These are phyloP conservation scores for Falco concolor DNA, from an alignment of 2,797 vertebrate genomes.

Conservation along the genomic window DNA sequence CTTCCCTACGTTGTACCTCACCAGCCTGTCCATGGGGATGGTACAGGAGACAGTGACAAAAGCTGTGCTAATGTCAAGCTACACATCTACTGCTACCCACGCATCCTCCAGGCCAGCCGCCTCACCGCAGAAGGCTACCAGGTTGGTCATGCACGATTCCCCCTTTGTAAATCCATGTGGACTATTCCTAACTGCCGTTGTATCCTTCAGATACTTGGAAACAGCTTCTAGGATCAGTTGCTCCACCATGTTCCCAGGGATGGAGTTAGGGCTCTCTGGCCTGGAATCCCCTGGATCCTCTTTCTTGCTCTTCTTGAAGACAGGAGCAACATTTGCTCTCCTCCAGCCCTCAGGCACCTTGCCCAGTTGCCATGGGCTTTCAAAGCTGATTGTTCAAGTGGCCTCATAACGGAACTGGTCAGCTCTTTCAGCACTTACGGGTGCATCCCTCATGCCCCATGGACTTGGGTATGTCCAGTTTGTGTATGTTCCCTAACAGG, in stretches of 20 bases:
- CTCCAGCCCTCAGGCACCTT: not conserved
- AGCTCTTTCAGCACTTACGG: not conserved
- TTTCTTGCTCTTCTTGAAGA: not conserved
- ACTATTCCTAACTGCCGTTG: not conserved
- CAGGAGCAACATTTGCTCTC: not conserved
- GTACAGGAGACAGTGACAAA: not conserved
- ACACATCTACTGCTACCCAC: not conserved
- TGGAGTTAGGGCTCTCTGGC: not conserved
- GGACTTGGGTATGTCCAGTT: not conserved
- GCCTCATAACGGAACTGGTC: not conserved
- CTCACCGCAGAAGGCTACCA: not conserved
- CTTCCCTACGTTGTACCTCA: not conserved
- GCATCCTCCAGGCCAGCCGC: not conserved
- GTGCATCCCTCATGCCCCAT: not conserved
- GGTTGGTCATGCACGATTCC: not conserved
- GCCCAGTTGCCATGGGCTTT: not conserved
- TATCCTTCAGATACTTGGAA: not conserved
- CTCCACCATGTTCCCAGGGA: not conserved
- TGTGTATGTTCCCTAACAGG: not conserved
- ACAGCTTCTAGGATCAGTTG: not conserved
- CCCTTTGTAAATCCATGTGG: not conserved
- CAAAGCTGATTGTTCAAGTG: not conserved
- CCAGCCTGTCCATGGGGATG: not conserved
- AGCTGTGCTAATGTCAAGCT: not conserved
- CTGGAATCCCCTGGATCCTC: not conserved